Evolutionary conservation across 1,140 invertebrate species (phyloP), one percentile per base, ranked within the genome.

Genomic region (Ylistrum balloti): DNA sequence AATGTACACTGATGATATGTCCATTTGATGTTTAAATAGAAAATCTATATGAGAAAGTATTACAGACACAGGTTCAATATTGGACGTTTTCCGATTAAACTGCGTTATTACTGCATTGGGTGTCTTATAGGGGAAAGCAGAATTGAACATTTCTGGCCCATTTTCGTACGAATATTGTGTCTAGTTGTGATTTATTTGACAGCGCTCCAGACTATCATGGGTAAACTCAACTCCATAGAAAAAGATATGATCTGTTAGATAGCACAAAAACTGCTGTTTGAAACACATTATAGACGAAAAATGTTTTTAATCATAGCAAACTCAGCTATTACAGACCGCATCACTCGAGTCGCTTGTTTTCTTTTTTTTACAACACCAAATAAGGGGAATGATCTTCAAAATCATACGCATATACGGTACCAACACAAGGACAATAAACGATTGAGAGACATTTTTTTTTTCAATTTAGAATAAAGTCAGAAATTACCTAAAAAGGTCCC

Each of bases 161-260:
- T n/a, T 9, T 1, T 74, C 56, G 56, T 74, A 74, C 28, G 28
- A 28, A 74, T 74, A 74, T 22, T 74, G 56, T 74, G 3, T 74
- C 56, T 74, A n/a, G 56, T 74, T 74, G 22, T 74, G 56, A 74
- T 74, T 74, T 74, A 74, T 74, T 74, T 74, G 56, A 74, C 56
- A 74, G 56, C 56, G 9, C 28, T 28, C 56, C 22, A 74, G 56
- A 74, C 56, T 74, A 74, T 74, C 56, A 74, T n/a, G 22, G 56
- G 56, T 74, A n/a, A 74, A 74, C 56, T 74, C 56, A 74, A 74
- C 56, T 74, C 22, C 56, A 28, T 5, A 74, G 56, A 74, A n/a
- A n/a, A 28, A 28, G 56, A 74, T 74, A 74, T 74, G 56, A 28
- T 48, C 56, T 74, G 22, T 74, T 74, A 74, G 56, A 74, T 74